Percentiles rank a stretch among this genome's conserved stretches.
These are phyloP conservation scores for Anagrus nilaparvatae DNA, from an alignment of 1,140 invertebrate species.

Conservation along the genomic window DNA sequence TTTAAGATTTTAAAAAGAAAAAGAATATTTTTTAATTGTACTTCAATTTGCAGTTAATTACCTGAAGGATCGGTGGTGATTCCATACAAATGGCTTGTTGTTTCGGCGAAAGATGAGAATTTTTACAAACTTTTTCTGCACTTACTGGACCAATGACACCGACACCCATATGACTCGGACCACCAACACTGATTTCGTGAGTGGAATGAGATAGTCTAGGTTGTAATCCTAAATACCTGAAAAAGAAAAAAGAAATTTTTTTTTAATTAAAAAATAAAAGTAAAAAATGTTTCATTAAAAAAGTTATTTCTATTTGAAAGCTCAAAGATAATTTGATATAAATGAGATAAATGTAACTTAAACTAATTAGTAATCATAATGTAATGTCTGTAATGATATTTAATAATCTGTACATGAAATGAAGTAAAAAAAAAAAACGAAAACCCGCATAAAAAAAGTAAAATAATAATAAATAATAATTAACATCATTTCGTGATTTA, in stretches of 20 bases:
- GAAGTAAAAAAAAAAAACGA: too few relatives aligned
- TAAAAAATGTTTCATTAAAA: conserved; percentile 1
- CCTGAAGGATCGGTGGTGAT: conserved; percentile 39
- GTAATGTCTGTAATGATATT: too few relatives aligned
- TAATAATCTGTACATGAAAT: too few relatives aligned
- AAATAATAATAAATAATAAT: too few relatives aligned
- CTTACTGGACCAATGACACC: conserved; percentile 39
- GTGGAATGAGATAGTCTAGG: conserved; percentile 24
- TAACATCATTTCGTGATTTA: too few relatives aligned
- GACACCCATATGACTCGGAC: conserved; percentile 25
- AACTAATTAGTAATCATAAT: not conserved
- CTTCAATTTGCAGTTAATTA: conserved; percentile 24
- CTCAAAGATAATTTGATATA: not conserved
- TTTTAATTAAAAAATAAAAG: not conserved
- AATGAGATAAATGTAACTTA: not conserved
- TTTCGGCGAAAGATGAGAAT: conserved; percentile 35
- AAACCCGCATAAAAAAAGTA: too few relatives aligned
- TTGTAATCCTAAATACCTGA: conserved; percentile 38
- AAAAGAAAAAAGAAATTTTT: conserved; percentile 26
- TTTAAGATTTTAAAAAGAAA: not conserved
- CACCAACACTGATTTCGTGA: conserved; percentile 21
- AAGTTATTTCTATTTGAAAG: not conserved
- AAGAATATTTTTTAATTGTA: not conserved
- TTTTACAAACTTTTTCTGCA: conserved; percentile 40
- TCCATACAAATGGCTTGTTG: conserved; percentile 39